Evolutionary conservation across 2,113 vertebrate genomes (phyloP).

Genomic region (Paratilapia polleni): DNA sequence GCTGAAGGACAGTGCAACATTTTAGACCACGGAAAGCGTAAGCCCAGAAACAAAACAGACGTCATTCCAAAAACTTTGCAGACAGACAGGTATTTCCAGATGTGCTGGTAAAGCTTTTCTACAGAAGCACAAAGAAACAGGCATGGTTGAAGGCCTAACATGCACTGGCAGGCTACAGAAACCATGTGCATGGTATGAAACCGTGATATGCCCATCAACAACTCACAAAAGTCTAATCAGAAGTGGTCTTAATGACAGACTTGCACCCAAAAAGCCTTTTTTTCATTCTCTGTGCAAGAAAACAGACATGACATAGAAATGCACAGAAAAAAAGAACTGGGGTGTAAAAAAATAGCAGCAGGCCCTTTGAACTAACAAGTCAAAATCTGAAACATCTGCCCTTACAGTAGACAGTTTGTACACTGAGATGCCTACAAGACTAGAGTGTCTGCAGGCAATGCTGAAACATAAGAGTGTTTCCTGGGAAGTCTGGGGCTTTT

Average conservation of each 20-base stretch:
- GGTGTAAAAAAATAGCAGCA: conserved; percentile 1
- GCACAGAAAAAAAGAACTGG: background rate
- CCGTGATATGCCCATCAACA: background rate
- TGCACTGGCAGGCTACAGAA: background rate
- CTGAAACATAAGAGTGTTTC: background rate
- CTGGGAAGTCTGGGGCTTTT: background rate
- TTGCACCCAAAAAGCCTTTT: background rate
- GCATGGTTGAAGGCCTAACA: background rate
- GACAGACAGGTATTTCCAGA: background rate
- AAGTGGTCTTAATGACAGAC: background rate
- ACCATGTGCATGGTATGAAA: background rate
- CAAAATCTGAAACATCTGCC: conserved; percentile 2
- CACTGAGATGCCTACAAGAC: background rate
- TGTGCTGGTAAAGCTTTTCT: background rate
- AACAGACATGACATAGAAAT: background rate
- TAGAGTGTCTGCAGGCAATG: background rate
- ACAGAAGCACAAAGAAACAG: conserved; percentile 1
- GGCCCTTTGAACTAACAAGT: background rate
- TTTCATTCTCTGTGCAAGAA: background rate
- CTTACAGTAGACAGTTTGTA: background rate
- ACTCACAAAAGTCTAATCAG: background rate
- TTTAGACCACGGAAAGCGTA: background rate
- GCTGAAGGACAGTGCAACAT: background rate
- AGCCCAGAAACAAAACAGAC: background rate
- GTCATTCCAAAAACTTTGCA: background rate